Percentiles rank a stretch among this genome's conserved stretches.
These are phyloP conservation scores for Turritopsis rubra DNA, from an alignment of 30 jellyfish, hydroid and myxozoan genomes.

Conservation along the genomic window DNA sequence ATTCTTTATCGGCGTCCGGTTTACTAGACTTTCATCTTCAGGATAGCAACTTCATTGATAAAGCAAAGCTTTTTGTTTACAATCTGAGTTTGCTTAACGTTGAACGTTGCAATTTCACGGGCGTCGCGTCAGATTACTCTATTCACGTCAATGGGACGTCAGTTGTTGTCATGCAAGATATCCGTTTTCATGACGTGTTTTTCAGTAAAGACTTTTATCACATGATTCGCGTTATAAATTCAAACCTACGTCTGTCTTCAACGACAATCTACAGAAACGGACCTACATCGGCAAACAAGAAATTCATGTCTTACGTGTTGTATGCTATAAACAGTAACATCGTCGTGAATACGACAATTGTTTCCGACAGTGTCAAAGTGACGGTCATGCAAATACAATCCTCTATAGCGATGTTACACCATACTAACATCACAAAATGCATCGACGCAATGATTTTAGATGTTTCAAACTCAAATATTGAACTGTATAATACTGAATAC, in stretches of 20 bases:
- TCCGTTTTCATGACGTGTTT: background rate
- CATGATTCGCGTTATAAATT: background rate
- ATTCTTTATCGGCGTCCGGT: background rate
- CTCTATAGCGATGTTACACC: background rate
- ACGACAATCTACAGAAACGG: background rate
- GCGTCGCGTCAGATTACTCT: background rate
- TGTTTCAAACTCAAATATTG: background rate
- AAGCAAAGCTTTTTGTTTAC: background rate
- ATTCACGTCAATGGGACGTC: background rate
- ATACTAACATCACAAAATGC: background rate
- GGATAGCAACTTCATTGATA: background rate
- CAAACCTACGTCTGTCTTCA: background rate
- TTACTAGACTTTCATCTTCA: background rate
- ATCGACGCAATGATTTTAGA: background rate
- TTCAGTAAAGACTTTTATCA: background rate
- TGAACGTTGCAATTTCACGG: background rate
- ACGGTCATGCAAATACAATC: background rate
- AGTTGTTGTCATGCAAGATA: background rate
- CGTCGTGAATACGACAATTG: background rate
- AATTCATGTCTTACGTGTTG: background rate
- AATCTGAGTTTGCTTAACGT: background rate
- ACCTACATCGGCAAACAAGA: background rate
- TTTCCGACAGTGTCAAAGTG: background rate
- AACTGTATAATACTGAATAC: background rate
- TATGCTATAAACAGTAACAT: background rate